Evolutionary conservation across 2,113 vertebrate genomes (phyloP).

Genomic region (Myocastor coypus): DNA sequence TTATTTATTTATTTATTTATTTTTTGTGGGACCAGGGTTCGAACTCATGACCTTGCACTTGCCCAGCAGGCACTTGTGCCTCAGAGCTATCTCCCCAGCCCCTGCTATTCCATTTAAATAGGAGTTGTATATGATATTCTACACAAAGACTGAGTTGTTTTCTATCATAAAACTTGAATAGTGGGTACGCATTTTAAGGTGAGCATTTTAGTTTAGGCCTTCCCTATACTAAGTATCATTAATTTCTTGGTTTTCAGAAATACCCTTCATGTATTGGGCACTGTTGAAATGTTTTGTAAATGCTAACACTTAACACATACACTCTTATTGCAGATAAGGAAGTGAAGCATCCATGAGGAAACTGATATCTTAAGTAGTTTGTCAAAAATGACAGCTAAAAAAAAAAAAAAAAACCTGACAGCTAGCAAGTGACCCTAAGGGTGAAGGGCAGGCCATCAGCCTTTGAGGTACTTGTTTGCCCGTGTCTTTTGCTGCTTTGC

Average conservation of each 20-base stretch:
- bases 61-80: no score
- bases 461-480: not conserved
- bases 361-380: conserved; percentile 32
- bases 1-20: no score
- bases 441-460: not conserved
- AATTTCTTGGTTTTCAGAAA: not conserved
- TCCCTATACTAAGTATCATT: conserved; percentile 1
- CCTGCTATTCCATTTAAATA: conserved; percentile 44
- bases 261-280: not conserved
- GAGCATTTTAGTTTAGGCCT: not conserved
- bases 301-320: not conserved
- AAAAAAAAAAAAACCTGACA: not conserved
- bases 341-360: not conserved
- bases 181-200: conserved; percentile 5
- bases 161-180: not conserved
- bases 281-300: conserved; percentile 29
- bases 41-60: no score
- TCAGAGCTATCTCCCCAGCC: no score
- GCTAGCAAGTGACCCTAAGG: not conserved
- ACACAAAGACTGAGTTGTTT: not conserved
- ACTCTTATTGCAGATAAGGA: not conserved
- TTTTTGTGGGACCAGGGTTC: no score
- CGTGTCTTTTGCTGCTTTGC: not conserved
- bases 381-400: not conserved
- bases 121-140: not conserved